Evolutionary conservation across 2,113 vertebrate genomes (phyloP).

Genomic region (Tachysurus fulvidraco): DNA sequence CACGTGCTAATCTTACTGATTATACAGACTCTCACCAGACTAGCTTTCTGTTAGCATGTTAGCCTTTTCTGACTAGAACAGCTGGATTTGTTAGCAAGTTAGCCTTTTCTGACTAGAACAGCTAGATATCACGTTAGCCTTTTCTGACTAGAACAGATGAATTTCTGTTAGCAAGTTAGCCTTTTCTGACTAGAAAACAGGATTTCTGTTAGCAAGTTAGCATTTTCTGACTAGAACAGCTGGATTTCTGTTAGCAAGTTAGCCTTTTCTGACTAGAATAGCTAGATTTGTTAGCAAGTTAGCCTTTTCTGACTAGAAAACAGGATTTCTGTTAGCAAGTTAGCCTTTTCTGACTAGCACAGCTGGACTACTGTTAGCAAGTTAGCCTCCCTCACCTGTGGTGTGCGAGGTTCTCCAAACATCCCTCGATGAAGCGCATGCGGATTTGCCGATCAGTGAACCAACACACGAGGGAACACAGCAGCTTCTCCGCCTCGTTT

Average conservation of each 20-base stretch:
- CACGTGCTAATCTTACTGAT: not conserved
- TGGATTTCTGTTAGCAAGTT: not conserved
- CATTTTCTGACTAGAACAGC: not conserved
- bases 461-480: constrained; percentile 98
- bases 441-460: constrained; percentile 98
- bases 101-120: not conserved
- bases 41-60: not conserved
- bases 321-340: not conserved
- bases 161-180: too few relatives aligned
- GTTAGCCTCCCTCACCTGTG: constrained; percentile 81
- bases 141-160: not conserved
- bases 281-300: too few relatives aligned
- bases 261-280: too few relatives aligned
- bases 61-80: not conserved
- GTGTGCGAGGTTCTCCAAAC: constrained; percentile 96
- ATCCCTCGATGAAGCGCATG: constrained; percentile 99
- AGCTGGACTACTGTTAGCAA: not conserved
- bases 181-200: too few relatives aligned
- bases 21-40: not conserved
- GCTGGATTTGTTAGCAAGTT: not conserved
- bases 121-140: not conserved
- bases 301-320: too few relatives aligned
- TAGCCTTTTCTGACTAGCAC: too few relatives aligned
- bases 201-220: not conserved
- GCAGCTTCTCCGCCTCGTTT: constrained; percentile 96